These are phyloP conservation scores for Vireo griseus DNA, from an alignment of 2,797 vertebrate genomes.

Conservation along the genomic window DNA sequence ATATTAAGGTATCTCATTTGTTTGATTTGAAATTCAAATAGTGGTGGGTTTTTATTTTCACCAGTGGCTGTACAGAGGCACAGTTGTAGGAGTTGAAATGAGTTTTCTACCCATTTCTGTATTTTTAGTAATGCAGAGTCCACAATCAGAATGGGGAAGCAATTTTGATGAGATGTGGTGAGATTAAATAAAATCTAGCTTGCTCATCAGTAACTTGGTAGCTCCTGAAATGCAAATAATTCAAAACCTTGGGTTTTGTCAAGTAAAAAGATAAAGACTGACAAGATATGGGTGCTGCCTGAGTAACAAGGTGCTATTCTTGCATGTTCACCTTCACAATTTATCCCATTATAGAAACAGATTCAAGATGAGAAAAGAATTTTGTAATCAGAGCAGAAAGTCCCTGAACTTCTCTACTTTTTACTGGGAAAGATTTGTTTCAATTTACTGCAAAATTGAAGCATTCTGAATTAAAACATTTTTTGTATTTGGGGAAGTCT, in stretches of 20 bases:
- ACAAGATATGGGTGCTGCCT: not conserved
- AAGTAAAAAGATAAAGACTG: not conserved
- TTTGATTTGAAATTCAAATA: conserved; percentile 19
- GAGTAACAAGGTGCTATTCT: conserved; percentile 12
- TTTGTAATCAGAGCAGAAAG: not conserved
- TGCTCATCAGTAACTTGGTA: rapidly evolving
- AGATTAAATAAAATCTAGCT: not conserved
- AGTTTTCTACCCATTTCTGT: not conserved
- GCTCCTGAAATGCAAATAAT: not conserved
- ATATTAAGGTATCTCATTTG: not conserved
- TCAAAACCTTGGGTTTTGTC: not conserved
- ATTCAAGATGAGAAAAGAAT: not conserved
- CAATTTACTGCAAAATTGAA: not conserved
- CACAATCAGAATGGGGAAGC: not conserved
- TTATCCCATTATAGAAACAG: not conserved
- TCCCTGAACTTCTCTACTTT: not conserved
- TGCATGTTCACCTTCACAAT: not conserved
- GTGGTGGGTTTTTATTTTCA: not conserved
- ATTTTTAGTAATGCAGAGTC: not conserved
- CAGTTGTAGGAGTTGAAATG: not conserved
- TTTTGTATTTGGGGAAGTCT: not conserved
- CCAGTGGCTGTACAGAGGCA: not conserved
- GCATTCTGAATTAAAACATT: not conserved
- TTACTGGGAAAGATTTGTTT: not conserved
- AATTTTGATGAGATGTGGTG: not conserved